Evolutionary conservation across 35 echinoderm and acorn worm species (phyloP).

Genomic region (Strongylocentrotus purpuratus): DNA sequence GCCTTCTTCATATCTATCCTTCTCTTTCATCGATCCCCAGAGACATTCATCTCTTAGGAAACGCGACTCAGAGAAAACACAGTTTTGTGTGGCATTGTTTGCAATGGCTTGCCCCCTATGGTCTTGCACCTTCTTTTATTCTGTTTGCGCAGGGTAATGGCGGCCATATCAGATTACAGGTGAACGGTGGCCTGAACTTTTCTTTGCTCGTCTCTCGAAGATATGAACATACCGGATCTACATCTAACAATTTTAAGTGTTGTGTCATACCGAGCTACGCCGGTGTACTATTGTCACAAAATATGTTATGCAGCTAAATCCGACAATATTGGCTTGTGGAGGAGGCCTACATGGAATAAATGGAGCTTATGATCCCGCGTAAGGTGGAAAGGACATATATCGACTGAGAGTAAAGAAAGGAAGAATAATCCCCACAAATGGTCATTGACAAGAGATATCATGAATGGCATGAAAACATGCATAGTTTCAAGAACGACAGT

Average conservation of each 20-base stretch:
- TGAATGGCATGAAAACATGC: background rate
- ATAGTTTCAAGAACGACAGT: background rate
- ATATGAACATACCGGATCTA: conserved; percentile 3
- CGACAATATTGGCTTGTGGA: background rate
- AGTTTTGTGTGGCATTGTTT: conserved; percentile 3
- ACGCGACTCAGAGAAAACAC: background rate
- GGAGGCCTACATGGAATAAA: background rate
- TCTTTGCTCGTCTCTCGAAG: background rate
- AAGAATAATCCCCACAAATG: background rate
- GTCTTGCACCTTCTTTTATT: background rate
- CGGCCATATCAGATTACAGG: conserved; percentile 3
- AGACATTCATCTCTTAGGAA: background rate
- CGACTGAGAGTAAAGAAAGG: background rate
- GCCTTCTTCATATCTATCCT: background rate
- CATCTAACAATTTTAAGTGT: background rate
- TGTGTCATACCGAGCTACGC: background rate
- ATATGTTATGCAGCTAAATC: background rate
- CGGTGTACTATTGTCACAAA: too few species aligned
- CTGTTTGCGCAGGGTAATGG: conserved; percentile 35
- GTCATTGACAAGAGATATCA: background rate
- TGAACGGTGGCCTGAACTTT: conserved; percentile 25
- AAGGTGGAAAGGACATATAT: background rate
- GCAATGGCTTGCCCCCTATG: background rate
- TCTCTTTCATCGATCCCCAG: background rate
- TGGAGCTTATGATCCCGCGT: background rate